A percentile compares a stretch with the other conserved stretches of the same genome.
Conservation (phyloP, 2,888 invertebrate genomes). For the Phoenoteleia sp. region DNA sequence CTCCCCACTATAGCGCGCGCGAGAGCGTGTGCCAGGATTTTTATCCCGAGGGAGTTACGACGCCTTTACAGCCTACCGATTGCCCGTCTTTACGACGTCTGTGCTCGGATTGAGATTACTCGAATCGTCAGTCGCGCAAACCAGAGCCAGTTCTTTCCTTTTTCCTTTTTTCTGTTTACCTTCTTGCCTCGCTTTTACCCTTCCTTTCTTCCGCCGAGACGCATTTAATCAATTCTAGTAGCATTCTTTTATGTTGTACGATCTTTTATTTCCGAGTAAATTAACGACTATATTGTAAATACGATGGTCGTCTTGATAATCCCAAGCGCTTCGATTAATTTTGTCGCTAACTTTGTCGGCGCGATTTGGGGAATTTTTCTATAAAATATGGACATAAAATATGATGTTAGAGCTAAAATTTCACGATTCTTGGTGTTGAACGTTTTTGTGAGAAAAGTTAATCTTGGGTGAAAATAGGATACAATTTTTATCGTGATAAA, state of each 20-base stretch:
- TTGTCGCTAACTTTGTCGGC: too few relatives aligned
- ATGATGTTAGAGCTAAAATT: too few relatives aligned
- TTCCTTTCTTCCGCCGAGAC: slow-evolving; percentile 17
- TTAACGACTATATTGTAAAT: slow-evolving; percentile 48
- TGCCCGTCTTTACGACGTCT: slow-evolving; percentile 64
- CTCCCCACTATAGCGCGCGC: slow-evolving; percentile 55
- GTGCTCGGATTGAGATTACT: slow-evolving; percentile 41
- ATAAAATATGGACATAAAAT: too few relatives aligned
- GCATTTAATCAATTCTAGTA: slow-evolving; percentile 59
- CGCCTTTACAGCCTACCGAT: slow-evolving; percentile 78
- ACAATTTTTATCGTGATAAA: too few relatives aligned
- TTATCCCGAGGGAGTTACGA: slow-evolving; percentile 82
- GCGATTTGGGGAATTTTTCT: too few relatives aligned
- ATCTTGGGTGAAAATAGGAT: too few relatives aligned
- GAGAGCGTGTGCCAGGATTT: slow-evolving; percentile 82
- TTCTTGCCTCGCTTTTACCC: neutral
- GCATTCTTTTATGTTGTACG: slow-evolving; percentile 44
- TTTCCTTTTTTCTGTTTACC: neutral
- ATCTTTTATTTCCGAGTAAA: slow-evolving; percentile 46
- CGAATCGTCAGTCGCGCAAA: slow-evolving; percentile 40
- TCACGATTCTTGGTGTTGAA: too few relatives aligned
- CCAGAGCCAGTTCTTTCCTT: slow-evolving; percentile 22
- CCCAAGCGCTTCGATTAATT: too few relatives aligned
- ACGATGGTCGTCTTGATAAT: too few relatives aligned
- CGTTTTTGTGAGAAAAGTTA: too few relatives aligned